Base-by-base conservation (phyloP, 2,113 vertebrate genomes). In the Recurvirostra avosetta region DNA sequence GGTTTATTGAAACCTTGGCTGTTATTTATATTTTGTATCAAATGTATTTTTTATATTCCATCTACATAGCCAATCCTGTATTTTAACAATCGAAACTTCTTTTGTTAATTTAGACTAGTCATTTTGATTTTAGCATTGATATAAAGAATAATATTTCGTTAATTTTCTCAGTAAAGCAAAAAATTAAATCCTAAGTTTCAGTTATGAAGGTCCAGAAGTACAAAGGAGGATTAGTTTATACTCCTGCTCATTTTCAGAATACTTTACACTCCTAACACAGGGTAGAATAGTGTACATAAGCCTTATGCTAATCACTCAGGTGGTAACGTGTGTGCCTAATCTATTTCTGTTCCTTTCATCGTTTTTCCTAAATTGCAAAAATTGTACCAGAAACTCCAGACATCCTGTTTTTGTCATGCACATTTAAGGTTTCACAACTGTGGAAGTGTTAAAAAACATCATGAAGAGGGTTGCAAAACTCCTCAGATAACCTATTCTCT, bases 271-370 rank as follows among this genome's bases (percentile, higher is more conserved):
- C 21, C 45, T 49, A 55, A 52, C 11, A n/a, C 1, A 3, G 38
- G 13, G 29, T 34, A 59, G 26, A 49, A 38, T 23, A 61, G 14
- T 12, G 20, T 34, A 29, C 2, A 0, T 61, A 78, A 84, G 53
- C 59, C 36, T 66, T 41, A 66, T 1, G 3, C 12, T 58, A 49
- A 34, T 50, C 47, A 85, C 22, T 53, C 17, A 49, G 13, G 26
- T 38, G 20, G 32, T 40, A n/a, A 59, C 9, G 6, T 45, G 26
- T 1, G 0, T 58, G 11, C 1, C 1, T 71, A 49, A 65, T n/a
- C 63, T 65, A 12, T 65, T 73, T 74, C 61, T 67, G 15, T 49
- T 61, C 18, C n/a, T 19, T 40, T 70, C 4, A 34, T 79, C 7
- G 27, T 63, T 74, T 68, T 62, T 68, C 23, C 27, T 68, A 43